Conservation (phyloP, 2,888 invertebrate species). For the Hermaeophaga mercurialis region DNA sequence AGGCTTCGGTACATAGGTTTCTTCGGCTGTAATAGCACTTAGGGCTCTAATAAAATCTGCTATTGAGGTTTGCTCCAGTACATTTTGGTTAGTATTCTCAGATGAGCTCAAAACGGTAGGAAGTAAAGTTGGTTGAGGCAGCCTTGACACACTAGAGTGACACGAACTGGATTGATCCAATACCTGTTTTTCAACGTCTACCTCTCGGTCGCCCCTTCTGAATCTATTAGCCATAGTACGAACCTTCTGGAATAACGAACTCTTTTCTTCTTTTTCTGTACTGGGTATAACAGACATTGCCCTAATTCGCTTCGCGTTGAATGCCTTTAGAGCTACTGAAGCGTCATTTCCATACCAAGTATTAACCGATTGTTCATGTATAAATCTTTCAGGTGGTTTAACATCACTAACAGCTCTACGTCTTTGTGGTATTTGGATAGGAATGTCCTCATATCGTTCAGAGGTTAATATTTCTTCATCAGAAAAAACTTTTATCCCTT, state of each 20-base stretch:
- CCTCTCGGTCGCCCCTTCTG: constrained; percentile 32
- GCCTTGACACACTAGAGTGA: constrained; percentile 51
- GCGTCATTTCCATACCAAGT: constrained; percentile 75
- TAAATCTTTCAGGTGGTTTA: constrained; percentile 49
- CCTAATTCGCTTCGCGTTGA: constrained; percentile 42
- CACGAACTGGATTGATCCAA: constrained; percentile 19
- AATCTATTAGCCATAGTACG: constrained; percentile 34
- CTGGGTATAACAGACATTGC: constrained; percentile 32
- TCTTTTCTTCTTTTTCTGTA: constrained; percentile 9
- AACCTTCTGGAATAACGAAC: constrained; percentile 26
- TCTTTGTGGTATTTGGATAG: constrained; percentile 49
- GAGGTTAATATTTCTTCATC: constrained; percentile 76
- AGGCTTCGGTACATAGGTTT: constrained; percentile 44
- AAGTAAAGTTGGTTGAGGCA: constrained; percentile 58
- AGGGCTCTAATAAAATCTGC: constrained; percentile 81
- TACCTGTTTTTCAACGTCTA: constrained; percentile 49
- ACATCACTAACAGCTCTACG: constrained; percentile 68
- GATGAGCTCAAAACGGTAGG: constrained; percentile 33
- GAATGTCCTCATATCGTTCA: constrained; percentile 59
- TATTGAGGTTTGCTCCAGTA: constrained; percentile 81
- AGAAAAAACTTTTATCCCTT: constrained; percentile 71
- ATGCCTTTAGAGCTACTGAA: constrained; percentile 63
- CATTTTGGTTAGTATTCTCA: constrained; percentile 59
- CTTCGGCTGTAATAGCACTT: constrained; percentile 63
- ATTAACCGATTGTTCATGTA: constrained; percentile 58